phyloP scores from a whole-genome alignment of 2,797 vertebrate genomes.

The Melanogrammus aeglefinus region DNA sequence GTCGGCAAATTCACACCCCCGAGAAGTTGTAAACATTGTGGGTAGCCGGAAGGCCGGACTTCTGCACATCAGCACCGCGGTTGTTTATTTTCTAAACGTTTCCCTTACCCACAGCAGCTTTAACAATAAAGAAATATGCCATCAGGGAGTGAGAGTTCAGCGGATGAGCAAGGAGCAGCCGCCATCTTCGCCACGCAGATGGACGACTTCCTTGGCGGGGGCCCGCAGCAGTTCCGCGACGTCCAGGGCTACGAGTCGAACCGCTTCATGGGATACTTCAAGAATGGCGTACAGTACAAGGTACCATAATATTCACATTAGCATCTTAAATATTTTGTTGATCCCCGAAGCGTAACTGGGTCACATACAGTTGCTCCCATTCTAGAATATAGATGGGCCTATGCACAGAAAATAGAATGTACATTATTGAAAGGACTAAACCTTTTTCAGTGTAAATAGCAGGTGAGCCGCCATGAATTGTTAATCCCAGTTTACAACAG shows the following conservation, averaged over 20 bases:
- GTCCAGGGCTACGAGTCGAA: slow-evolving; percentile 82
- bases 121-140: neutral
- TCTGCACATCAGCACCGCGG: too few species aligned
- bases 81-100: too few species aligned
- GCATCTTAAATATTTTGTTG: neutral
- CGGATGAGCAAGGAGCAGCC: slow-evolving; percentile 82
- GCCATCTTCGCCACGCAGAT: slow-evolving; percentile 87
- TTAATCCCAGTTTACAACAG: neutral
- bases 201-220: slow-evolving; percentile 79
- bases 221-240: slow-evolving; percentile 81
- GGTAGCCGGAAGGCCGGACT: too few species aligned
- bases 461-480: neutral
- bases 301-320: slow-evolving; percentile 47
- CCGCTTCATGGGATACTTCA: slow-evolving; percentile 86
- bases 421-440: too few species aligned
- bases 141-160: slow-evolving; percentile 79
- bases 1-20: too few species aligned
- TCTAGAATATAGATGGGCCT: too few species aligned
- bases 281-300: slow-evolving; percentile 85
- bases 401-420: too few species aligned
- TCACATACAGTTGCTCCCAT: too few species aligned
- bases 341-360: too few species aligned
- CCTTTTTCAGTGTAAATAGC: too few species aligned
- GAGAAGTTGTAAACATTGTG: too few species aligned
- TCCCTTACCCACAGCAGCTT: too few species aligned